Conservation (phyloP, 2,797 vertebrate genomes). For the Hemitrygon akajei region DNA sequence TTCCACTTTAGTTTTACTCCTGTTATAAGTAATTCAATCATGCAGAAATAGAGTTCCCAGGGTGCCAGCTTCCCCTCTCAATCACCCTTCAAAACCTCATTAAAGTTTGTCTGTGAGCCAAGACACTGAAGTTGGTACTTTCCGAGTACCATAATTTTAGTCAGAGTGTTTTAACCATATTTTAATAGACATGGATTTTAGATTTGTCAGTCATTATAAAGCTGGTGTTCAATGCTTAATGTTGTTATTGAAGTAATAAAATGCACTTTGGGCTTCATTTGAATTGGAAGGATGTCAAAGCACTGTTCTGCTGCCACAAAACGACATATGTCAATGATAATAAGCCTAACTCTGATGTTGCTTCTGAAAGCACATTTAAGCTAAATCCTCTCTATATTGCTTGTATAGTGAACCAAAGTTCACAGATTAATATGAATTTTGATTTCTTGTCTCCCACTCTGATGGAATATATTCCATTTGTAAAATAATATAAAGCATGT, state of each 20-base stretch:
- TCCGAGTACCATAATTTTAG: too few species aligned
- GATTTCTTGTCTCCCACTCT: background rate
- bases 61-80: background rate
- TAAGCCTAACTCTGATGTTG: too few species aligned
- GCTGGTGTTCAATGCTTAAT: background rate
- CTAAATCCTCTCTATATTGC: background rate
- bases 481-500: background rate
- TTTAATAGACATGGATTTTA: too few species aligned
- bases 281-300: background rate
- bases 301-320: too few species aligned
- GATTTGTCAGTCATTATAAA: background rate
- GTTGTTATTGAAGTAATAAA: background rate
- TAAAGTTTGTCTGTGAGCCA: background rate
- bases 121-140: background rate
- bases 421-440: background rate
- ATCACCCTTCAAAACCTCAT: background rate
- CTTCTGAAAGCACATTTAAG: background rate
- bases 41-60: background rate
- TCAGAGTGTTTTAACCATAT: too few species aligned
- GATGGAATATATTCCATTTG: constrained; percentile 3
- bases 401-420: background rate
- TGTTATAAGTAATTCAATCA: background rate
- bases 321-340: too few species aligned
- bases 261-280: background rate
- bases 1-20: background rate